These are phyloP conservation scores for Chionomys nivalis DNA, from an alignment of 2,113 vertebrate genomes.

Conservation along the genomic window DNA sequence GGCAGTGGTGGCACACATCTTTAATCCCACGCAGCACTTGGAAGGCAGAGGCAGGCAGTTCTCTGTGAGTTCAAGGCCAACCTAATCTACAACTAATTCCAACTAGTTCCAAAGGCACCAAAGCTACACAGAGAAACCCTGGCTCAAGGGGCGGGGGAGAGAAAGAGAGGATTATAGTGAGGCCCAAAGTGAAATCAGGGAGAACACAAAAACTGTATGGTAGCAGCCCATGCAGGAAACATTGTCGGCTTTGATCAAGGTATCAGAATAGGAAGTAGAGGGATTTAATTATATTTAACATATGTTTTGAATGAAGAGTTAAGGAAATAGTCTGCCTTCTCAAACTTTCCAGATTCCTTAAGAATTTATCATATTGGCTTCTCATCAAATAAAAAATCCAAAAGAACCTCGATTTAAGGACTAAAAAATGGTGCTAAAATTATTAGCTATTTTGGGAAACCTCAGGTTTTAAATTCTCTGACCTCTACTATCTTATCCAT, in stretches of 20 bases:
- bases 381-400: not conserved
- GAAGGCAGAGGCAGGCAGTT: too few relatives aligned
- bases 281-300: not conserved
- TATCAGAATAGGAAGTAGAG: not conserved
- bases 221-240: not conserved
- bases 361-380: conserved; percentile 14
- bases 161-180: not conserved
- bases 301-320: not conserved
- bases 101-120: too few relatives aligned
- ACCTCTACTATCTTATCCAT: not conserved
- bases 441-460: conserved; percentile 20
- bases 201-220: not conserved
- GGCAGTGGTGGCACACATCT: too few relatives aligned
- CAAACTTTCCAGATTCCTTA: conserved; percentile 1
- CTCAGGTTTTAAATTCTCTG: conserved; percentile 39
- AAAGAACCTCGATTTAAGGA: conserved; percentile 40
- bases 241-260: not conserved
- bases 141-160: too few relatives aligned
- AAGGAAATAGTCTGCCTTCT: conserved; percentile 33
- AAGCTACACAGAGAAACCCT: too few relatives aligned
- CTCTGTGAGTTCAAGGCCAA: too few relatives aligned
- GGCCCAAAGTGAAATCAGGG: not conserved
- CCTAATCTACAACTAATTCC: too few relatives aligned
- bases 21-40: too few relatives aligned
- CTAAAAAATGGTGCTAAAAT: conserved; percentile 15